Evolutionary conservation across 1,140 invertebrate species (phyloP), one percentile per base, ranked within the genome.

Genomic region (Drosophila asahinai): DNA sequence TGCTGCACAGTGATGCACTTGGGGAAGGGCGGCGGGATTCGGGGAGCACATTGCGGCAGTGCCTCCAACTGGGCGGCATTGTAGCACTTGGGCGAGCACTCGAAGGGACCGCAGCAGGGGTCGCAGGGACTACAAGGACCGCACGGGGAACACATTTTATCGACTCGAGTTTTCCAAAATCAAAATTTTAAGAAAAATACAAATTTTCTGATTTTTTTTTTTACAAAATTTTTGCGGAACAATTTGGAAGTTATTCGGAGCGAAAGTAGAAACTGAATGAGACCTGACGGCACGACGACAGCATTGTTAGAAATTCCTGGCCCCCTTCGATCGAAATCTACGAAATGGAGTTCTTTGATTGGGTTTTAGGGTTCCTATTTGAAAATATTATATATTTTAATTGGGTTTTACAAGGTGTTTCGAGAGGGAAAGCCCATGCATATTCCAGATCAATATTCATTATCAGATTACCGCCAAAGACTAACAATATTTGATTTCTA

Each of bases 1-100:
- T 92, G 91, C 45, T 92, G 91, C 2, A 92, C 83, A 8, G 91
- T 92, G 25, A 92, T 89, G 64, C 86, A 91, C 42, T 91, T 91
- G 19, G 91, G 91, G 49, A 80, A 82, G 2, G 91, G 89, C 6
- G 91, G 91, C 8, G 91, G 91, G 7, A 87, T 83, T 19, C 83
- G 89, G 6, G 91, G 84, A 8, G 91, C 87, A 63, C 91, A 92
- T 68, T 92, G 91, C 27, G 91, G 91, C 61, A 92, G 27, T 2
- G 84, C 82, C 47, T 91, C 86, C 61, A 92, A 42, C 33, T 92
- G 87, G 1, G 83, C 91, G 2, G 83, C 70, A 57, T 82, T 84
- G 54, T 92, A 92, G 57, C 91, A 92, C 77, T 92, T 89, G 17
- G 91, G 91, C 0, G 87, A 91, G 62, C 91, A 91, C 77, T 91